A percentile compares a stretch with the other conserved stretches of the same genome.
Evolutionary conservation across 2,113 vertebrate species (phyloP).

Genomic region (Salminus brasiliensis): DNA sequence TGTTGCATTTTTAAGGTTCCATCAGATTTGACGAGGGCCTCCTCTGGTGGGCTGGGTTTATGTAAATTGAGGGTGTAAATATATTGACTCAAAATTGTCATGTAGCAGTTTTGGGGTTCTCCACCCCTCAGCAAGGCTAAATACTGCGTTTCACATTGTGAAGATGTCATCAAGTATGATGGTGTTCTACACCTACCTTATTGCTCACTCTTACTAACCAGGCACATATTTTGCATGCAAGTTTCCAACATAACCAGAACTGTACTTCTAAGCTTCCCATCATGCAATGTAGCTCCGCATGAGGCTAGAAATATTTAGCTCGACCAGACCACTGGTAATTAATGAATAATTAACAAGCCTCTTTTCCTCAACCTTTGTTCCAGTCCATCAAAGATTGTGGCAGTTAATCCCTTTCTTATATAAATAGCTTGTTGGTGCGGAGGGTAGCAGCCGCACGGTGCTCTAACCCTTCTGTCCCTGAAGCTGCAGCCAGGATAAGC

Average conservation of each 20-base stretch:
- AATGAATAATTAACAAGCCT: slow-evolving; percentile 53
- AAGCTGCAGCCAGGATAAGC: slow-evolving; percentile 83
- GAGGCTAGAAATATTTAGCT: slow-evolving; percentile 33
- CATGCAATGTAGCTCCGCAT: slow-evolving; percentile 29
- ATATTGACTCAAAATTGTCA: too few species aligned
- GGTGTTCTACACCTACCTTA: background rate
- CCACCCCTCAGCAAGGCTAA: too few species aligned
- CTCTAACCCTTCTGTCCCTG: slow-evolving; percentile 84
- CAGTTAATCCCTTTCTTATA: slow-evolving; percentile 84
- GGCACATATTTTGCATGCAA: background rate
- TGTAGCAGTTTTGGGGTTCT: too few species aligned
- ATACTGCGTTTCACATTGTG: too few species aligned
- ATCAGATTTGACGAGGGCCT: too few species aligned
- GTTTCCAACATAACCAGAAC: background rate
- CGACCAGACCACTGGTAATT: slow-evolving; percentile 36
- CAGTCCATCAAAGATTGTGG: slow-evolving; percentile 78
- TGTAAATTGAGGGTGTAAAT: too few species aligned
- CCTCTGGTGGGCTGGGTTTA: too few species aligned
- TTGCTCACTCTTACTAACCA: background rate
- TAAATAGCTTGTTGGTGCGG: slow-evolving; percentile 84
- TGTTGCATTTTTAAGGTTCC: too few species aligned
- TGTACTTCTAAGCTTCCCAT: background rate
- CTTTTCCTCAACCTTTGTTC: slow-evolving; percentile 63
- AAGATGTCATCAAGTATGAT: background rate
- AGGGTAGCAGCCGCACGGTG: slow-evolving; percentile 77